A percentile compares a stretch with the other conserved stretches of the same genome.
Evolutionary conservation across 2,113 vertebrate genomes (phyloP).

Genomic region (Syngnathus floridae): DNA sequence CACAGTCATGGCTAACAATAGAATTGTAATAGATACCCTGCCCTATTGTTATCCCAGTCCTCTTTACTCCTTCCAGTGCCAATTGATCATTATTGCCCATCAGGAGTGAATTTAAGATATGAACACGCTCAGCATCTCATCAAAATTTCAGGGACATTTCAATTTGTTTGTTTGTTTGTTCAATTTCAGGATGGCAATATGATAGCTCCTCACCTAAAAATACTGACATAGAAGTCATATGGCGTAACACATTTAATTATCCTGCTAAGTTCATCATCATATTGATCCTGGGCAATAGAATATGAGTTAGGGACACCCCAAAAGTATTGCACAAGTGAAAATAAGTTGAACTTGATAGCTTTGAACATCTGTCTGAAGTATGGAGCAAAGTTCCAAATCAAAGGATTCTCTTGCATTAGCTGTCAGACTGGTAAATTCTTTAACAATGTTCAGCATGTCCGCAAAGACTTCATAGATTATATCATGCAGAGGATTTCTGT

Average conservation of each 20-base stretch:
- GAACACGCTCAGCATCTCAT: not conserved
- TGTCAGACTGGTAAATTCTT: constrained; percentile 8
- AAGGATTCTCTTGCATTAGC: constrained; percentile 52
- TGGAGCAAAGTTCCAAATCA: constrained; percentile 46
- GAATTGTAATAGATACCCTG: constrained; percentile 64
- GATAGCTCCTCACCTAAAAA: constrained; percentile 35
- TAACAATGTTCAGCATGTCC: not conserved
- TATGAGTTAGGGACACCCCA: not conserved
- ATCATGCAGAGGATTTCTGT: constrained; percentile 24
- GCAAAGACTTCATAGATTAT: not conserved
- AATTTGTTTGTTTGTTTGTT: too few species aligned
- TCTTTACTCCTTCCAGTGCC: constrained; percentile 54
- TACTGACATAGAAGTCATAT: constrained; percentile 11
- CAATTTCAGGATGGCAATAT: constrained; percentile 10
- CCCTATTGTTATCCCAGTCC: constrained; percentile 47
- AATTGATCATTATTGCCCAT: constrained; percentile 35
- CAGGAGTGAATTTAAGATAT: constrained; percentile 8
- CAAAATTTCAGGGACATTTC: not conserved
- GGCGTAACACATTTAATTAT: constrained; percentile 11
- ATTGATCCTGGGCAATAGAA: not conserved
- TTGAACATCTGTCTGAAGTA: constrained; percentile 43
- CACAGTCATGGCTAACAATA: constrained; percentile 63
- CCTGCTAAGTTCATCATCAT: constrained; percentile 1
- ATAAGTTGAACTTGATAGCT: constrained; percentile 38
- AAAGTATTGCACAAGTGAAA: constrained; percentile 16